Conservation (phyloP, 2,113 vertebrate species). For the Colossoma macropomum region DNA sequence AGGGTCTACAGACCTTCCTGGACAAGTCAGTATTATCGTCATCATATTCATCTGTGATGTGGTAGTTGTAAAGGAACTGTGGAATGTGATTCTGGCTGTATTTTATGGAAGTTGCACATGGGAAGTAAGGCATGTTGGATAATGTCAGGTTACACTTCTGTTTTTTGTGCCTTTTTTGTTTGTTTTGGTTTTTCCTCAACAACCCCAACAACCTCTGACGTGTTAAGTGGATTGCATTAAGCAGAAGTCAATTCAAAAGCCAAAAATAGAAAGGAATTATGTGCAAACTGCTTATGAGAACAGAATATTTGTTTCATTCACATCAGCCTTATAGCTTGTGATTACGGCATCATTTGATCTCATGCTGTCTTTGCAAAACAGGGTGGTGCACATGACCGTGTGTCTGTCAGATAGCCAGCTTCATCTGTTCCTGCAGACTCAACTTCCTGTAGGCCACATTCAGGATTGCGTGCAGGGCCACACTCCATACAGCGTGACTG, state of each 20-base stretch:
- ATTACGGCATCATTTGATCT: neutral
- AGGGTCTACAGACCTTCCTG: conserved; percentile 90
- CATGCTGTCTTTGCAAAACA: conserved; percentile 60
- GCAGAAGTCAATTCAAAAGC: neutral
- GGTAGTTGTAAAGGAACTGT: neutral
- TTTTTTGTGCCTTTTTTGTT: neutral
- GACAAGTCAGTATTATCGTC: conserved; percentile 79
- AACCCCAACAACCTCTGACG: neutral
- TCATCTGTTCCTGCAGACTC: conserved; percentile 97
- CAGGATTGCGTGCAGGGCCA: conserved; percentile 89
- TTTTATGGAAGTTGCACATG: neutral
- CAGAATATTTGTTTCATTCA: too few relatives aligned
- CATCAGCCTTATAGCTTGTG: too few relatives aligned
- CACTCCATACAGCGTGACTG: conserved; percentile 82
- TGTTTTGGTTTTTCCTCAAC: neutral
- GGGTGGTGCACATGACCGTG: conserved; percentile 90
- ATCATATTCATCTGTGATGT: neutral
- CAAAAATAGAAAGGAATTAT: neutral
- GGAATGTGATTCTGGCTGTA: neutral
- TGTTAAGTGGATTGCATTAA: neutral
- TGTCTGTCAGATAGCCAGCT: conserved; percentile 96
- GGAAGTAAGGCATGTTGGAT: neutral
- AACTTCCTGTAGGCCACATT: conserved; percentile 89
- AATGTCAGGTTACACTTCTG: neutral
- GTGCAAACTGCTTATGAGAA: neutral